phyloP scores from a whole-genome alignment of 2,888 invertebrate species.

The Liodrosophila aerea region DNA sequence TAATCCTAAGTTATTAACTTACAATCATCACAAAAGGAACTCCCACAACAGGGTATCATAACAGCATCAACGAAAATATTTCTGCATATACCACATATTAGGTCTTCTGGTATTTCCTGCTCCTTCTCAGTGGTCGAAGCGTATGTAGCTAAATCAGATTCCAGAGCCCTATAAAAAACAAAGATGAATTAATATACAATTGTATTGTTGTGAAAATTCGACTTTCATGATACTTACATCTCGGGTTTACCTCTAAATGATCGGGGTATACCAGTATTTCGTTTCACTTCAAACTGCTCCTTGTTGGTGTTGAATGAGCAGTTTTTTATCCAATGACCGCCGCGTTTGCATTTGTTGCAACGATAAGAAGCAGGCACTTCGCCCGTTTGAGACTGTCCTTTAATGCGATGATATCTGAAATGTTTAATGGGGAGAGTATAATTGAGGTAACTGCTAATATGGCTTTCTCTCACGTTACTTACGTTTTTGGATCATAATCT shows the following conservation, averaged over 20 bases:
- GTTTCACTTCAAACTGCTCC: slow-evolving; percentile 90
- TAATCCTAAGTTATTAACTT: too few species aligned
- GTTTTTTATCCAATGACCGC: slow-evolving; percentile 98
- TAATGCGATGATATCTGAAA: slow-evolving; percentile 93
- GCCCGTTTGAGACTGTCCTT: slow-evolving; percentile 93
- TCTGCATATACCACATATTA: slow-evolving; percentile 95
- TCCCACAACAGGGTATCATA: slow-evolving; percentile 98
- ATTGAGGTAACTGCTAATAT: not conserved
- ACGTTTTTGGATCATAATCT: slow-evolving; percentile 99
- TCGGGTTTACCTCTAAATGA: slow-evolving; percentile 96
- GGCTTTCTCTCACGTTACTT: slow-evolving; percentile 81
- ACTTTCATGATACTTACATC: slow-evolving; percentile 84
- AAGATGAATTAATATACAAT: not conserved
- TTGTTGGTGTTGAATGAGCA: slow-evolving; percentile 87
- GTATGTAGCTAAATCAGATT: slow-evolving; percentile 59
- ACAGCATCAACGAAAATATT: slow-evolving; percentile 97
- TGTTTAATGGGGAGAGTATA: too few species aligned
- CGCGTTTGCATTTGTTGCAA: slow-evolving; percentile 96
- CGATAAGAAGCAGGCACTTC: slow-evolving; percentile 95
- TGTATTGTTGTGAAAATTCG: too few species aligned
- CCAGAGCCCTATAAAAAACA: slow-evolving; percentile 38
- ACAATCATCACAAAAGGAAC: slow-evolving; percentile 99
- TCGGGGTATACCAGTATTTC: slow-evolving; percentile 98
- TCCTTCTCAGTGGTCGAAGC: slow-evolving; percentile 79
- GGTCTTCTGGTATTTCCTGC: slow-evolving; percentile 93